Base-by-base conservation (phyloP, 2,797 vertebrate species). In the Acanthurus lineatus region DNA sequence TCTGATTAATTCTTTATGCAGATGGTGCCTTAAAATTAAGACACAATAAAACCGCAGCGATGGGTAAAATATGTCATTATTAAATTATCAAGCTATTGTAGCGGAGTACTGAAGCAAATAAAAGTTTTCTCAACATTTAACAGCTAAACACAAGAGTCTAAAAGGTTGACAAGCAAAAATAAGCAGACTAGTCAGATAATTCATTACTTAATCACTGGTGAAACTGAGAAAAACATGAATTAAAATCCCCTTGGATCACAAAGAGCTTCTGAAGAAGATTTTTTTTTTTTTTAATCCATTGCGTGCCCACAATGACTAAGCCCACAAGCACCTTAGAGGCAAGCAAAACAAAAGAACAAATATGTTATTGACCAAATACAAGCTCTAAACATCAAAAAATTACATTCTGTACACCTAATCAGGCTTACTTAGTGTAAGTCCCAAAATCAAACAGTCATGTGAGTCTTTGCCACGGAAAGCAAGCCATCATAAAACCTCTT, bases 1-100 rank as follows among this genome's bases (percentile, higher is more conserved):
- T 91, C 61, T 86, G 91, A 91, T 92, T 92, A 90, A 93, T 81
- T 88, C 63, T 85, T 88, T 65, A 88, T 91, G 78, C 90, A 91
- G 86, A 89, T 89, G 83, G 68, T 86, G 76, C 17, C 28, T 63
- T 28, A 2, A 71, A 90, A 88, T 89, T 79, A 80, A 85, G 82
- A 79, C 65, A 38, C 60, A 61, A 71, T 73, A 49, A 75, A 75
- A 78, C 19, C 28, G 73, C n/a, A 22, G 51, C 35, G 3, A 40
- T 20, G 1, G 54, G 20, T 58, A 35, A 69, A 65, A 74, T n/a
- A 22, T 15, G 47, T 15, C 15, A 0, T 9, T 22, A 69, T 4
- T 77, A 45, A 62, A 63, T 49, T 61, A n/a, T 5, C 45, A 1
- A 15, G 7, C 15, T 19, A 15, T 49, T 60, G 28, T 32, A 42